Evolutionary conservation across 2,797 vertebrate species (phyloP).

Genomic region (Aldrovandia affinis): DNA sequence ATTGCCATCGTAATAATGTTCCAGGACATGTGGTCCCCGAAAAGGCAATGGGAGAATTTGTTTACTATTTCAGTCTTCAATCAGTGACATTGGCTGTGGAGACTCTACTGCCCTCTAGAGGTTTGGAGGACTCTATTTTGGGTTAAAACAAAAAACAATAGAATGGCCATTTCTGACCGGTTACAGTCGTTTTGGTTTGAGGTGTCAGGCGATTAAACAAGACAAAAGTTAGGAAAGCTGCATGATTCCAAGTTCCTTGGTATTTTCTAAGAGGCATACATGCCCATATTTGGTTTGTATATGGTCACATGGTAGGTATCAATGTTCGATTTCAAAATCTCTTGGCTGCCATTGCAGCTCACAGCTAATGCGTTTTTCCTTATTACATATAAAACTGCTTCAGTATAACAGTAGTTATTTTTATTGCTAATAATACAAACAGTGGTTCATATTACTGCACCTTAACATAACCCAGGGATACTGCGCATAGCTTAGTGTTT

Average conservation of each 20-base stretch:
- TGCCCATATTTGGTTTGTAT: neutral
- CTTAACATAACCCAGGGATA: too few species aligned
- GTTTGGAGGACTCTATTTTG: neutral
- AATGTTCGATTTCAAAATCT: neutral
- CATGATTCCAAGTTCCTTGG: neutral
- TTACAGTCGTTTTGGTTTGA: too few species aligned
- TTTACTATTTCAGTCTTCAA: neutral
- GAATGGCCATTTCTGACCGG: too few species aligned
- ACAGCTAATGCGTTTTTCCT: too few species aligned
- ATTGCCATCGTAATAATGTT: neutral
- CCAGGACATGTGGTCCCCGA: neutral
- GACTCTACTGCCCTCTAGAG: neutral
- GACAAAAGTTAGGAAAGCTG: neutral
- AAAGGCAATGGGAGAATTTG: neutral
- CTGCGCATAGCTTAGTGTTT: too few species aligned
- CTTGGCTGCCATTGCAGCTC: neutral
- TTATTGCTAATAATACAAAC: too few species aligned
- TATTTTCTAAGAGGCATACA: neutral
- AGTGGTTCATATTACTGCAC: too few species aligned
- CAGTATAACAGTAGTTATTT: too few species aligned
- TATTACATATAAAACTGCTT: too few species aligned
- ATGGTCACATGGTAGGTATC: neutral
- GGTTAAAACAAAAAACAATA: neutral
- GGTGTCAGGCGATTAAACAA: neutral
- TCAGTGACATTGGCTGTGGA: neutral